Evolutionary conservation across 2,888 invertebrate species (phyloP).

Genomic region (Nephrotoma appendiculata): DNA sequence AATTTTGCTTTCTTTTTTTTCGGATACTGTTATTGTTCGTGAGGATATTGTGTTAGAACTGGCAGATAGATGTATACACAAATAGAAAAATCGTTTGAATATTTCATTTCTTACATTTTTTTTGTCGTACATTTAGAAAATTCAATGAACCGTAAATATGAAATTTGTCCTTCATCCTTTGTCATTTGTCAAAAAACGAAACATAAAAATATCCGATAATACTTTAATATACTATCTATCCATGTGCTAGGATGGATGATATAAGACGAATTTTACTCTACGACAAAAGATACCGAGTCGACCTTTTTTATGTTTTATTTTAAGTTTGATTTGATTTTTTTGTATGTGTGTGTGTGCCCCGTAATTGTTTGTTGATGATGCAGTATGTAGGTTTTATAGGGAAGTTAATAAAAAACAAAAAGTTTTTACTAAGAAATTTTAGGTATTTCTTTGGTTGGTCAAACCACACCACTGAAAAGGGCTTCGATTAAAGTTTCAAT

Average conservation of each 20-base stretch:
- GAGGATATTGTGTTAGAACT: neutral
- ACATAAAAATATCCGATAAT: neutral
- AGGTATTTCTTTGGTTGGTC: neutral
- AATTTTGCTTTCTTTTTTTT: neutral
- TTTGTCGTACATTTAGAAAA: neutral
- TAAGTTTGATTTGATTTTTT: neutral
- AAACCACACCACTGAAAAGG: too few species aligned
- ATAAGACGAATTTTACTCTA: neutral
- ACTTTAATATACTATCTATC: neutral
- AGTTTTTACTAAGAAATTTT: too few species aligned
- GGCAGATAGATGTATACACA: neutral
- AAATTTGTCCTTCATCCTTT: neutral
- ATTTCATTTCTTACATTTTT: neutral
- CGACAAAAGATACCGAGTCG: neutral
- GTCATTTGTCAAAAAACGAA: neutral
- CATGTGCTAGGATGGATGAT: neutral
- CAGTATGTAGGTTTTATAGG: neutral
- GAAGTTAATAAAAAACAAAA: neutral
- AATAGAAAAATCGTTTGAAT: neutral
- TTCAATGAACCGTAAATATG: neutral
- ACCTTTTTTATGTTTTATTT: neutral
- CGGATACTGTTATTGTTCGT: neutral
- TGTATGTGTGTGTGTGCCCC: neutral
- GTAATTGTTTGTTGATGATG: neutral
- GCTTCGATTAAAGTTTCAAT: too few species aligned